These are phyloP conservation scores for Syrphus vitripennis DNA, from an alignment of 2,888 invertebrate species.

Conservation along the genomic window DNA sequence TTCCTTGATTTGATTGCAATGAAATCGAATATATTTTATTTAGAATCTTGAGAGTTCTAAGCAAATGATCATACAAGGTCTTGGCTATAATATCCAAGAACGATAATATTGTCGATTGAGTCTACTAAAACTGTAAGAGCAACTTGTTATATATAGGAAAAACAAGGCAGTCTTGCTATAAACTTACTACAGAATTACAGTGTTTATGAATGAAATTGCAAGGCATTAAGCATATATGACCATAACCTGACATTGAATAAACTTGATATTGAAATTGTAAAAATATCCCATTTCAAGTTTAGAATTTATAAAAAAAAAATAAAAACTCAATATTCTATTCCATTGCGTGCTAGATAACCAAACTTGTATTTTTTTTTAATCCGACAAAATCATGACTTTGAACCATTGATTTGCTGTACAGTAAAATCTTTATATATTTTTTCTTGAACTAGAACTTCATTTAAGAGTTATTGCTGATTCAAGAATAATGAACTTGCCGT, in stretches of 20 bases:
- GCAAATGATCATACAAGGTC: not conserved
- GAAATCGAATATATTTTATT: not conserved
- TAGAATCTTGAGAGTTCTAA: not conserved
- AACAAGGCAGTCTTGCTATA: not conserved
- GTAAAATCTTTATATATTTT: not conserved
- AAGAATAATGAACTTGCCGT: not conserved
- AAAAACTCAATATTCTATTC: not conserved
- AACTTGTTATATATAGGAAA: not conserved
- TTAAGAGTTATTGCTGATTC: not conserved
- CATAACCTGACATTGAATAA: slow-evolving; percentile 40
- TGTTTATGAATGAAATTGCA: slow-evolving; percentile 27
- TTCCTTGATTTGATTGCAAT: not conserved
- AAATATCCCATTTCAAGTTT: slow-evolving; percentile 2
- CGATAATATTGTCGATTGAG: not conserved
- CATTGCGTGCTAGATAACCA: slow-evolving; percentile 9
- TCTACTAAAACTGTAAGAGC: not conserved
- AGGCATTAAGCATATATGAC: slow-evolving; percentile 7
- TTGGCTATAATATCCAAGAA: not conserved
- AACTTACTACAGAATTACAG: not conserved
- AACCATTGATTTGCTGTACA: not conserved
- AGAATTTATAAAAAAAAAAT: not conserved
- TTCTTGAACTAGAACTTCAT: slow-evolving; percentile 42
- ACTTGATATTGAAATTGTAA: slow-evolving; percentile 1
- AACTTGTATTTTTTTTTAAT: not conserved
- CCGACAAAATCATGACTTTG: slow-evolving; percentile 11